phyloP scores from a whole-genome alignment of 2,888 invertebrate species.

The Neoitamus cyanurus region DNA sequence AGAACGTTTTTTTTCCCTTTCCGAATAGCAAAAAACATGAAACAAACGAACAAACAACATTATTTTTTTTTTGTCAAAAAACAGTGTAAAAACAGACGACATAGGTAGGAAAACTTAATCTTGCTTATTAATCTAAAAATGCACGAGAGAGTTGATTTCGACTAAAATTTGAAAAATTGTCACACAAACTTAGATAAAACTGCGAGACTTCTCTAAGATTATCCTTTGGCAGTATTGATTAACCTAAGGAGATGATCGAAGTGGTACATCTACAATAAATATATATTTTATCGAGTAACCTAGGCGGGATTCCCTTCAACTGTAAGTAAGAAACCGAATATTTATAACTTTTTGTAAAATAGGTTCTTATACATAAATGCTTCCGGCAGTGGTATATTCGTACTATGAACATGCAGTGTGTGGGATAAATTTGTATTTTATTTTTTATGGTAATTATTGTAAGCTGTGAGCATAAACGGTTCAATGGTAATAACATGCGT shows the following conservation, averaged over 20 bases:
- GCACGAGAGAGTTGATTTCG: background rate
- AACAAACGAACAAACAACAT: slow-evolving; percentile 1
- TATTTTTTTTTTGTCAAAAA: background rate
- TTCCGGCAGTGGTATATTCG: background rate
- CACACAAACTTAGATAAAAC: background rate
- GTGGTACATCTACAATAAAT: background rate
- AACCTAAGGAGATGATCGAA: background rate
- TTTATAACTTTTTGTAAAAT: background rate
- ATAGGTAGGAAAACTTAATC: background rate
- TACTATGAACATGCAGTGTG: background rate
- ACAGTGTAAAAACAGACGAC: background rate
- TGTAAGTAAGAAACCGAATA: background rate
- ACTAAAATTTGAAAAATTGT: background rate
- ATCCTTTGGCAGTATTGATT: background rate
- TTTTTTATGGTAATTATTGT: background rate
- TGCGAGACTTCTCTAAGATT: background rate
- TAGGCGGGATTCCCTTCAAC: background rate
- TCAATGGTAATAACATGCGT: background rate
- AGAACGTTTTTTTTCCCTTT: background rate
- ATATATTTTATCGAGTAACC: background rate
- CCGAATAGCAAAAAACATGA: background rate
- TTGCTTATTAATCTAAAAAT: background rate
- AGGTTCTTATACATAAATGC: background rate
- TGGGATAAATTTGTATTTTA: background rate
- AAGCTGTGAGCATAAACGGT: background rate